Evolutionary conservation across 2,888 invertebrate genomes (phyloP), one percentile per base, ranked within the genome.

Genomic region (Altica lythri): DNA sequence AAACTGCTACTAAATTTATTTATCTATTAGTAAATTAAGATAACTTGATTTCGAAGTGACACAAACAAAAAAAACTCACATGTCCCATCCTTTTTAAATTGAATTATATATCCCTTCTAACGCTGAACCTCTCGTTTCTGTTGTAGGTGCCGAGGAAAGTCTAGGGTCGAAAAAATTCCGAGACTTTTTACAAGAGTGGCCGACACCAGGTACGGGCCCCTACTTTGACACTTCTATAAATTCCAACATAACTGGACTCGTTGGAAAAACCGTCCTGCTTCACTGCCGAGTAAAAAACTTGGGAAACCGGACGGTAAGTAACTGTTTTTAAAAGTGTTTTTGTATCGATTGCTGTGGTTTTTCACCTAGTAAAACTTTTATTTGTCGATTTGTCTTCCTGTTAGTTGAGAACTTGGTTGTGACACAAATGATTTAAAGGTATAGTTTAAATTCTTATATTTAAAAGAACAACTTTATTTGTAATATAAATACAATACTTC

Each of bases 251-350:
- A 92, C 92, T 30, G 92, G 92, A 8, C 79, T 92, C 38, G 92
- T 92, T 19, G 92, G 92, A 55, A 90, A 90, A 72, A 88, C 90
- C 2, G 91, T 92, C 37, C 84, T 86, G 60, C 79, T 92, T 62
- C 83, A 90, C 66, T 92, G 92, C 73, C 85, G 90, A 77, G 92
- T 92, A 67, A 91, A 92, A 77, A 92, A 91, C 77, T 79, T 92
- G 60, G 92, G 92, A 67, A 92, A 92, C 77, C 83, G 91, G 78
- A 92, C 92, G 75, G 92, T 92, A 75, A 86, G 89, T 71, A 35
- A 42, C 14, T 34, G 34, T 16, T 34, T 4, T 4, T 10, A 22
- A 40, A 40, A 40, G 22, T 40, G 40, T 40, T 35, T 40, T 29
- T 48, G 29, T 16, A 29, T 22, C 25, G 27, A 35, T 14, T 40